Percentiles rank a stretch among this genome's conserved stretches.
Evolutionary conservation across 2,113 vertebrate species (phyloP).

Genomic region (Corydoras sp.): DNA sequence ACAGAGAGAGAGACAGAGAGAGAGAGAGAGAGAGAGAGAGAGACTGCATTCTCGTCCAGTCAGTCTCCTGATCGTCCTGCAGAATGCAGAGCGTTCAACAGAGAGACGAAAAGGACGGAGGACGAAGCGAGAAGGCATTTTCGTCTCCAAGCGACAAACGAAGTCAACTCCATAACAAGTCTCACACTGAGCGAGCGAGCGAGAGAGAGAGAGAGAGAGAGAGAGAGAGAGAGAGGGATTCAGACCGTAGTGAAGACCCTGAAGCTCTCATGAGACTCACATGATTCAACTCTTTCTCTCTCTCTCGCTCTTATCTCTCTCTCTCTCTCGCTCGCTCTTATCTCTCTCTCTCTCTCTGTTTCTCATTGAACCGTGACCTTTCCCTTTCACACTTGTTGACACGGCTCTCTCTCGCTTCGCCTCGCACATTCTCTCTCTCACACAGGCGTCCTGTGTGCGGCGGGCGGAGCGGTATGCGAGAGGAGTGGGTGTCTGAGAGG

Average conservation of each 20-base stretch:
- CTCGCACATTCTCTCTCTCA: slow-evolving; percentile 37
- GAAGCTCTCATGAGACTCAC: too few species aligned
- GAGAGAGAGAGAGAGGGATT: too few species aligned
- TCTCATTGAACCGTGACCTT: slow-evolving; percentile 23
- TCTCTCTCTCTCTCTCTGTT: slow-evolving; percentile 13
- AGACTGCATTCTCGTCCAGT: too few species aligned
- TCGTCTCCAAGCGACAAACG: slow-evolving; percentile 35
- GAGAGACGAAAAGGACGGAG: not conserved
- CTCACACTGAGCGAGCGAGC: slow-evolving; percentile 37
- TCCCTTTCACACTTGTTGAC: slow-evolving; percentile 23
- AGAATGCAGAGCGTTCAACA: too few species aligned
- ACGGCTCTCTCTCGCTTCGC: slow-evolving; percentile 24
- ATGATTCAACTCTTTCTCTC: slow-evolving; percentile 43
- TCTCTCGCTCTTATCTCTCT: slow-evolving; percentile 4
- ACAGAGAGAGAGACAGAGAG: too few species aligned
- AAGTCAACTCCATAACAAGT: slow-evolving; percentile 37
- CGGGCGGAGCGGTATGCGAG: slow-evolving; percentile 70
- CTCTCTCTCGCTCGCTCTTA: not conserved
- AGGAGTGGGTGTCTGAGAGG: slow-evolving; percentile 71
- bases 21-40: too few species aligned
- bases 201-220: too few species aligned
- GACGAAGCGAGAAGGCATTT: slow-evolving; percentile 2
- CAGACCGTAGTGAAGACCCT: too few species aligned
- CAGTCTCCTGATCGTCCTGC: too few species aligned
- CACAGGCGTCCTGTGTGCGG: slow-evolving; percentile 74